phyloP scores from a whole-genome alignment of 2,113 vertebrate genomes.

The Fulica atra region DNA sequence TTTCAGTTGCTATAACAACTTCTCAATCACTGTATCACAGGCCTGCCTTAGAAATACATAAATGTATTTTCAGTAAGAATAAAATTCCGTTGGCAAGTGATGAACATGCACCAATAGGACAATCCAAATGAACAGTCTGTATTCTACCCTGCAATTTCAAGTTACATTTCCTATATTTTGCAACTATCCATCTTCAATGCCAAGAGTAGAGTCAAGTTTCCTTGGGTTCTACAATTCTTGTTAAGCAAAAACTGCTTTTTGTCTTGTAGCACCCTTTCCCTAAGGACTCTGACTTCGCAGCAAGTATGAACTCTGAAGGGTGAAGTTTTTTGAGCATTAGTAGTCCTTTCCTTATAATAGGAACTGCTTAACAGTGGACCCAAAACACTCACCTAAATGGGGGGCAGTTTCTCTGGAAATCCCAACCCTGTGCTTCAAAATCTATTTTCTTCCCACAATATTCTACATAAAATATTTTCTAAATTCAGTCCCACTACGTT shows the following conservation, averaged over 20 bases:
- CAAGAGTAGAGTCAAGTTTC: not conserved
- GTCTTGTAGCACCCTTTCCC: not conserved
- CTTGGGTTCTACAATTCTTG: not conserved
- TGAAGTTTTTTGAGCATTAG: not conserved
- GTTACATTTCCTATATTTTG: not conserved
- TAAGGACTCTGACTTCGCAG: not conserved
- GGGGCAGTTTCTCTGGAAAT: not conserved
- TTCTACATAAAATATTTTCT: not conserved
- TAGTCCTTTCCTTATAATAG: not conserved
- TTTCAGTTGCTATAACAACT: constrained; percentile 67
- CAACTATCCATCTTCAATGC: not conserved
- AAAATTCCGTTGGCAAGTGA: not conserved
- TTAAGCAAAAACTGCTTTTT: not conserved
- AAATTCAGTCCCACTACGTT: not conserved
- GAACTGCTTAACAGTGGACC: not conserved
- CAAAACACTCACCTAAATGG: not conserved
- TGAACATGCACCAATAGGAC: not conserved
- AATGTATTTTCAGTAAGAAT: not conserved
- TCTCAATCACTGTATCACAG: not conserved
- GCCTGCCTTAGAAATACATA: not conserved
- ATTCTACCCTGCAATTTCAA: not conserved
- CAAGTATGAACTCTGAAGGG: not conserved
- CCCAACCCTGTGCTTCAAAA: not conserved
- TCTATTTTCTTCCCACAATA: not conserved
- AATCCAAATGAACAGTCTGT: not conserved